These are phyloP conservation scores for Chaetogeoica ovagalla DNA, from an alignment of 2,888 invertebrate species.

Conservation along the genomic window DNA sequence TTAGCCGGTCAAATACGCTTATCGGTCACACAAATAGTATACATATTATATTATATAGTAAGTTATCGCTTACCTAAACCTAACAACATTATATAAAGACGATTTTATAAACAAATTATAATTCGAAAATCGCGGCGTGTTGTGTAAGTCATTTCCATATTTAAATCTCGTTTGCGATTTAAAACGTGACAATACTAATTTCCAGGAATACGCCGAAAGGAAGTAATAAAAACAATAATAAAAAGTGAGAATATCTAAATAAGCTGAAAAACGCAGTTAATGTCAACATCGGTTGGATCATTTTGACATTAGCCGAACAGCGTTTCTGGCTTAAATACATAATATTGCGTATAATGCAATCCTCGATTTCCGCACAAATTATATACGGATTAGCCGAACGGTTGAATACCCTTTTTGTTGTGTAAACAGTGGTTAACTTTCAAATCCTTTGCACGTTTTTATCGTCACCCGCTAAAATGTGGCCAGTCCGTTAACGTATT, in stretches of 20 bases:
- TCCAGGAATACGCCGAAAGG: not conserved
- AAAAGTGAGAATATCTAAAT: not conserved
- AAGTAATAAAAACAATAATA: not conserved
- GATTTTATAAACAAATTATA: conserved; percentile 25
- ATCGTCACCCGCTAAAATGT: not conserved
- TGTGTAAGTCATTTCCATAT: conserved; percentile 9
- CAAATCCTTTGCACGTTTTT: conserved; percentile 3
- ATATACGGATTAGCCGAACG: conserved; percentile 1
- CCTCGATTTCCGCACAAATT: not conserved
- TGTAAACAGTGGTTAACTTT: not conserved
- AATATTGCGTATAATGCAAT: not conserved
- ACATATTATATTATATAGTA: not conserved
- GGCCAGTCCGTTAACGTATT: not conserved
- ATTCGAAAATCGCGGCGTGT: not conserved
- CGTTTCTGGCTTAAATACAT: not conserved
- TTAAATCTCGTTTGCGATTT: conserved; percentile 30
- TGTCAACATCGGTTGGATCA: conserved; percentile 32
- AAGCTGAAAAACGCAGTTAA: conserved; percentile 18
- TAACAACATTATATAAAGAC: not conserved
- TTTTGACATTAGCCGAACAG: conserved; percentile 34
- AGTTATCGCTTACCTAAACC: not conserved
- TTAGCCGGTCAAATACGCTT: too few species aligned
- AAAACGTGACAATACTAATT: conserved; percentile 21
- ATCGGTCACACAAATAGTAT: too few species aligned
- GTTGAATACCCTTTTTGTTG: not conserved